Percentiles rank a stretch among this genome's conserved stretches.
Evolutionary conservation across 1,140 invertebrate species (phyloP).

Genomic region (Samia ricini): DNA sequence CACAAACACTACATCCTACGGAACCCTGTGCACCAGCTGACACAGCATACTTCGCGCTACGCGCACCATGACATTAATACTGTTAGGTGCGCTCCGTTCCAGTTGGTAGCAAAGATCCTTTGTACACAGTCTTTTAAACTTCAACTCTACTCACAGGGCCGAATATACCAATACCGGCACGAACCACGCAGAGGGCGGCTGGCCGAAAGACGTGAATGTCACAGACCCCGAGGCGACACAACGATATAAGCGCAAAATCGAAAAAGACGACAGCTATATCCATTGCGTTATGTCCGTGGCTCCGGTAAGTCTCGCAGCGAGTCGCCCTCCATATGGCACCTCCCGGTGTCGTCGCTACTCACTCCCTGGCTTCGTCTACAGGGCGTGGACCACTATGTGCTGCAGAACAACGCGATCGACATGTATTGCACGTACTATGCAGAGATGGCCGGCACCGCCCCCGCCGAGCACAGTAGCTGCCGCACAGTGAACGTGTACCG

Average conservation of each 20-base stretch:
- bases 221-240: slow-evolving; percentile 92
- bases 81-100: slow-evolving; percentile 34
- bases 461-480: slow-evolving; percentile 82
- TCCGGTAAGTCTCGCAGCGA: slow-evolving; percentile 26
- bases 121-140: background rate
- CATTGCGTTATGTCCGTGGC: slow-evolving; percentile 84
- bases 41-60: slow-evolving; percentile 81
- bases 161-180: slow-evolving; percentile 88
- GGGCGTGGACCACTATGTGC: slow-evolving; percentile 88
- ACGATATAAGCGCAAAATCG: slow-evolving; percentile 94
- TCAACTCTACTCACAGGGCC: slow-evolving; percentile 72
- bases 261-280: slow-evolving; percentile 96
- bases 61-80: slow-evolving; percentile 81
- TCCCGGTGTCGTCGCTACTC: slow-evolving; percentile 95
- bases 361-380: slow-evolving; percentile 76
- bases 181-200: slow-evolving; percentile 96
- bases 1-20: slow-evolving; percentile 84
- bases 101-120: background rate
- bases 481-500: slow-evolving; percentile 71
- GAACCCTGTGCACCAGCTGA: slow-evolving; percentile 82
- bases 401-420: slow-evolving; percentile 95
- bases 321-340: slow-evolving; percentile 92
- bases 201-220: slow-evolving; percentile 96
- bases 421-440: slow-evolving; percentile 94
- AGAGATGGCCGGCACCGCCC: slow-evolving; percentile 79